Evolutionary conservation across 2,797 vertebrate genomes (phyloP).

Genomic region (Lagorchestes hirsutus): DNA sequence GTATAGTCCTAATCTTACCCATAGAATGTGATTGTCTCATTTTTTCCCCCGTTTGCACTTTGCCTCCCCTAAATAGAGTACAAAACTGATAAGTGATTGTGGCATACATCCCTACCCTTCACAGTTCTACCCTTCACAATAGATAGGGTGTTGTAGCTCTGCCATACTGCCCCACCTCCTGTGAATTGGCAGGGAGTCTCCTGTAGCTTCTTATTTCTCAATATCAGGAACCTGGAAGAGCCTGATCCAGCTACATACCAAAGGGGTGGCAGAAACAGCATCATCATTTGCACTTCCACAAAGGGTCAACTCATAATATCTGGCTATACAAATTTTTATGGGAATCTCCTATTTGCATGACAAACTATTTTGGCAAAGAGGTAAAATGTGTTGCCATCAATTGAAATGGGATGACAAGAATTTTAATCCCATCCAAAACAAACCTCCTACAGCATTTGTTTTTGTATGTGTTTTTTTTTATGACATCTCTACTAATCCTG

Average conservation of each 20-base stretch:
- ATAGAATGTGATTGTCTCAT: not conserved
- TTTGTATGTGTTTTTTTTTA: slow-evolving; percentile 30
- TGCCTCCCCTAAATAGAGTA: not conserved
- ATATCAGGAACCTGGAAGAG: not conserved
- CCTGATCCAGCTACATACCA: not conserved
- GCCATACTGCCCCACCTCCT: not conserved
- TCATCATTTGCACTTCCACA: slow-evolving; percentile 3
- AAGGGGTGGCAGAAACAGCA: not conserved
- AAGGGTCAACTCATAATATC: not conserved
- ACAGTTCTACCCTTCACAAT: not conserved
- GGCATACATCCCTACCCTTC: not conserved
- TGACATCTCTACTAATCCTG: slow-evolving; percentile 34
- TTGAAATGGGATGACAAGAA: slow-evolving; percentile 19
- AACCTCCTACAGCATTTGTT: slow-evolving; percentile 20
- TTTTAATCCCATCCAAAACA: slow-evolving; percentile 51
- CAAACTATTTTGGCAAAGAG: slow-evolving; percentile 13
- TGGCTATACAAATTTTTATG: not conserved
- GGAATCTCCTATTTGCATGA: not conserved
- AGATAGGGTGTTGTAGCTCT: not conserved
- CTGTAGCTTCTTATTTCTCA: not conserved
- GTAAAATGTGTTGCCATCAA: slow-evolving; percentile 12
- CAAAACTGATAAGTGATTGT: not conserved
- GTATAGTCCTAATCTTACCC: not conserved
- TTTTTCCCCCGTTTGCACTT: not conserved
- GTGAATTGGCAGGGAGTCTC: not conserved